Evolutionary conservation across 2,888 invertebrate species (phyloP), one percentile per base, ranked within the genome.

Genomic region (Cabera pusaria): DNA sequence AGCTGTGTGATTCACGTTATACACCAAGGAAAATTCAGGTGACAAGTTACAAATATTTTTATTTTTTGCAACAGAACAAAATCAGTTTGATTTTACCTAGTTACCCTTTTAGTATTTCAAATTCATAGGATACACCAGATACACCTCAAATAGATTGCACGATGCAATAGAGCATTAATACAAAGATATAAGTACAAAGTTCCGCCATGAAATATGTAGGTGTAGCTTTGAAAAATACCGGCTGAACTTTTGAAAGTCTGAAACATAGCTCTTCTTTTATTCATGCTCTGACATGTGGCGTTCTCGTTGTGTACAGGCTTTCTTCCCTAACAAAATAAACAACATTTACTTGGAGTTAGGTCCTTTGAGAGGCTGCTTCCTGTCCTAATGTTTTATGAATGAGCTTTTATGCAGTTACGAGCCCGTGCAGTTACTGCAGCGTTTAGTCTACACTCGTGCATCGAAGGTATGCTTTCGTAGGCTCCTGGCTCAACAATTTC

Each of bases 241-340:
- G 64, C 64, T 64, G 61, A 82, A 86, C 74, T 86, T 85, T 77
- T 78, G 71, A 82, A 85, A 86, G 81, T 85, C 83, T 85, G 82
- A 77, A 82, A 82, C 80, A 77, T 79, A 72, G 79, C 80, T 86
- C 77, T 75, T 87, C 75, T 86, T 86, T 87, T 87, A 87, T 87
- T 87, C 87, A 87, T 87, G 77, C 58, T 71, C 81, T 79, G 81
- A 86, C 86, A 87, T 87, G 84, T 87, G 87, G 85, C 78, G 77
- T 74, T 73, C 77, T 58, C 71, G 77, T 76, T 78, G 82, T 86
- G 73, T 74, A 74, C 83, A 80, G 69, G 77, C 83, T 86, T 86
- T 87, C 85, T 86, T 84, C 66, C 64, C 60, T 79, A 87, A 86
- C 85, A 82, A 86, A 88, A 86, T 87, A 88, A 88, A 88, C 79